Evolutionary conservation across 2,888 invertebrate species (phyloP).

Genomic region (Conchocele bisecta): DNA sequence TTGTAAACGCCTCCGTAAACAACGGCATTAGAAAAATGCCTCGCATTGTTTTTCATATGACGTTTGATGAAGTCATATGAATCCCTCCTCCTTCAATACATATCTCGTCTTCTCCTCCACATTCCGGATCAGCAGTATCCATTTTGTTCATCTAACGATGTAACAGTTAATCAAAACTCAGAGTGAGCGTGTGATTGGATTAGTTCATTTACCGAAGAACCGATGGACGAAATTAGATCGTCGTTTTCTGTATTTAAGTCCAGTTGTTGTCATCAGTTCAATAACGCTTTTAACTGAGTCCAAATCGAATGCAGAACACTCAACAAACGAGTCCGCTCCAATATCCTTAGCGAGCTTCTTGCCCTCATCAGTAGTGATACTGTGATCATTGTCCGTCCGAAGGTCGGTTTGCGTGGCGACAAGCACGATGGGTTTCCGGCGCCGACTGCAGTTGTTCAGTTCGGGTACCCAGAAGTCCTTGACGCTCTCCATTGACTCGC

Average conservation of each 20-base stretch:
- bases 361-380: conserved; percentile 62
- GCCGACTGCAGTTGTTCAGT: conserved; percentile 62
- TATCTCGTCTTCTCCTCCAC: too few relatives aligned
- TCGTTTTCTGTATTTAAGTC: conserved; percentile 65
- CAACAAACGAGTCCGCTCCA: conserved; percentile 70
- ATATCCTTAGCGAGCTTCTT: conserved; percentile 66
- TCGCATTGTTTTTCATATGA: too few relatives aligned
- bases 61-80: too few relatives aligned
- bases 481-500: conserved; percentile 68
- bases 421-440: conserved; percentile 67
- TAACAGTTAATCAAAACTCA: too few relatives aligned
- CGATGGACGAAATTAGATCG: conserved; percentile 58
- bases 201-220: conserved; percentile 59
- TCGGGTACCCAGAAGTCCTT: conserved; percentile 72
- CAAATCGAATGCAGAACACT: conserved; percentile 65
- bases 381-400: conserved; percentile 35
- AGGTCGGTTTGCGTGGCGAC: conserved; percentile 73
- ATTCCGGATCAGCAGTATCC: too few relatives aligned
- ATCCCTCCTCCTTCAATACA: too few relatives aligned
- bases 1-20: too few relatives aligned
- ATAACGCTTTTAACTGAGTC: conserved; percentile 69
- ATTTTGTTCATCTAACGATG: too few relatives aligned
- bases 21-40: too few relatives aligned
- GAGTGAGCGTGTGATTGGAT: too few relatives aligned
- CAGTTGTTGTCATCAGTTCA: conserved; percentile 67